Evolutionary conservation across 2,113 vertebrate genomes (phyloP).

Genomic region (Amphiprion percula): DNA sequence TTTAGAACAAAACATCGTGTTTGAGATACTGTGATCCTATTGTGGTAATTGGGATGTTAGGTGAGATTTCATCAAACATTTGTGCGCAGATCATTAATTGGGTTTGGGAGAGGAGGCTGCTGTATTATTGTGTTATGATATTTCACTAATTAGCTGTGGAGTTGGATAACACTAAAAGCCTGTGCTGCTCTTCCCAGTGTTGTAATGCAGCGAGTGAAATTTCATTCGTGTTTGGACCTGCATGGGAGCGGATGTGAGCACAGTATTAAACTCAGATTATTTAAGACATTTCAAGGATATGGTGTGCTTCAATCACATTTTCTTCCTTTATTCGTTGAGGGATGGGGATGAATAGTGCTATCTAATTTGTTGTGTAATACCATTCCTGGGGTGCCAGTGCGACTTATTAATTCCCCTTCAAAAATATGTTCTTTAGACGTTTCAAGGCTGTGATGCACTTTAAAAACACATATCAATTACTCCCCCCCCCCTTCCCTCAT

Average conservation of each 20-base stretch:
- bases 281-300: slow-evolving; percentile 55
- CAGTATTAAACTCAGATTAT: slow-evolving; percentile 38
- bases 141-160: slow-evolving; percentile 73
- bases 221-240: slow-evolving; percentile 52
- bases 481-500: not conserved
- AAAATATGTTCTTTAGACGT: slow-evolving; percentile 23
- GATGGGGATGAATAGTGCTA: slow-evolving; percentile 15
- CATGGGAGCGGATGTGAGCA: slow-evolving; percentile 9
- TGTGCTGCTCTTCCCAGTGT: slow-evolving; percentile 45
- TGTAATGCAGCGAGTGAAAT: slow-evolving; percentile 45
- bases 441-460: slow-evolving; percentile 29
- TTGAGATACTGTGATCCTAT: slow-evolving; percentile 34
- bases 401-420: slow-evolving; percentile 20
- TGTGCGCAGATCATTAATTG: slow-evolving; percentile 72
- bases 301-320: slow-evolving; percentile 34
- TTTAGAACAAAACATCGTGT: slow-evolving; percentile 37
- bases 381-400: slow-evolving; percentile 25
- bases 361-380: slow-evolving; percentile 46
- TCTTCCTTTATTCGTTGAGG: slow-evolving; percentile 17
- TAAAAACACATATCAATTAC: slow-evolving; percentile 7
- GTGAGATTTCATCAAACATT: slow-evolving; percentile 75
- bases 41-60: slow-evolving; percentile 62
- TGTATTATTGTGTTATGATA: slow-evolving; percentile 70
- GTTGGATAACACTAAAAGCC: slow-evolving; percentile 63
- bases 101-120: slow-evolving; percentile 65